Evolutionary conservation across 2,888 invertebrate species (phyloP).

Genomic region (Parascotia fuliginaria): DNA sequence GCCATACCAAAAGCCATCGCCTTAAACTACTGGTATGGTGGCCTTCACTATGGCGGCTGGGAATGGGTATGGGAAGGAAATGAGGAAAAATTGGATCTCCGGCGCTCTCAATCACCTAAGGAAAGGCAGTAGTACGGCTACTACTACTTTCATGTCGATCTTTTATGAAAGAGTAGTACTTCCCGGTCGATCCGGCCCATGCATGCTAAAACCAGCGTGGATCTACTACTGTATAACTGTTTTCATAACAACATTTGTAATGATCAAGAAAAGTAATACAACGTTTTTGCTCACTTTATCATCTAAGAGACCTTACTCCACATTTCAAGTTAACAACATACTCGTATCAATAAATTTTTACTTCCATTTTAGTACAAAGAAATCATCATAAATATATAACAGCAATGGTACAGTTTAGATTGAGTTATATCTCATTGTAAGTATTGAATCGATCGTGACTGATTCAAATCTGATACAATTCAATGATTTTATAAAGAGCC

Average conservation of each 20-base stretch:
- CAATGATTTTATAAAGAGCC: constrained; percentile 63
- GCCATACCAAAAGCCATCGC: no score
- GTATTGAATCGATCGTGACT: constrained; percentile 57
- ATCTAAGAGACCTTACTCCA: constrained; percentile 16
- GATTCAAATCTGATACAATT: constrained; percentile 67
- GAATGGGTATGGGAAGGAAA: no score
- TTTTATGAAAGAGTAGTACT: no score
- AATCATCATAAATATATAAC: constrained; percentile 62
- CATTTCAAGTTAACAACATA: constrained; percentile 29
- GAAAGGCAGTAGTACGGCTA: no score
- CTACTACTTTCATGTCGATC: no score
- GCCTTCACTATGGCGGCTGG: no score
- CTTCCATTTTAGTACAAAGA: constrained; percentile 33
- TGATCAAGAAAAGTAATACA: neutral
- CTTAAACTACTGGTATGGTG: no score
- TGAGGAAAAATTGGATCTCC: no score
- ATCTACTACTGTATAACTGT: no score
- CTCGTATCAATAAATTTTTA: constrained; percentile 30
- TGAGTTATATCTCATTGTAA: constrained; percentile 71
- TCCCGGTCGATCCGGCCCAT: no score
- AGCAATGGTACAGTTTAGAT: constrained; percentile 62
- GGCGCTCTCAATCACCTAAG: no score
- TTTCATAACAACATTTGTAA: neutral
- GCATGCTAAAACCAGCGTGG: no score
- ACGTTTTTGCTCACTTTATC: constrained; percentile 7